Base-by-base conservation (phyloP, 1,140 invertebrate genomes). In the Drosophila saltans region DNA sequence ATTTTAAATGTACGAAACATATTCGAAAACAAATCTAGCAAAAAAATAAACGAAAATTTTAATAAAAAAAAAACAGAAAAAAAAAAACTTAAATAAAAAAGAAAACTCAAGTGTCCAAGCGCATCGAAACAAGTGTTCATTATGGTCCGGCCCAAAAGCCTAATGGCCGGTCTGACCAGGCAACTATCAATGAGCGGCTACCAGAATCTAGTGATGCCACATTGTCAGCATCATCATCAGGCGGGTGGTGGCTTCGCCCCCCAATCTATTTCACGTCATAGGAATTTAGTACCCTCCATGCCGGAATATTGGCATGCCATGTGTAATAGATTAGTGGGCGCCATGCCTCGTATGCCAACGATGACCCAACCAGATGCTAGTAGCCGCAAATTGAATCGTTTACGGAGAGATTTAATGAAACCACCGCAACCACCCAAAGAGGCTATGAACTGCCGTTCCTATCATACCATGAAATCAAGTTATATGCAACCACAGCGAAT, bases 141-240 rank as follows among this genome's bases (percentile, higher is more conserved):
- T 28, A 86, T 88, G 83, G 84, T 78, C 48, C 70, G 80, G 16
- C 78, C 72, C 10, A 68, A 69, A 59, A n/a, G 26, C 4, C n/a
- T 66, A 9, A n/a, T 69, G 40, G 41, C 26, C 10, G 57, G 60
- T 3, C 39, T 77, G 59, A 69, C 80, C 40, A 69, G 64, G 16
- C 70, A 77, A 30, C 16, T 78, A 33, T 75, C 80, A 10, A 21
- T 60, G 55, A 66, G 33, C n/a, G 63, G 72, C 45, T 83, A 69
- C 11, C 73, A 76, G 41, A 48, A 70, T n/a, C 10, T 71, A 39
- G 45, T 70, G 61, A 16, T 30, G 11, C 45, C 41, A 8, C 11
- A 33, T 16, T 41, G 43, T 26, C 43, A 68, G 26, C 60, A 56
- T 21, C 64, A 74, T 16, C 16, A 16, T 16, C 16, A 16, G 16